Evolutionary conservation across 2,888 invertebrate species (phyloP).

Genomic region (Anthophora plumipes): DNA sequence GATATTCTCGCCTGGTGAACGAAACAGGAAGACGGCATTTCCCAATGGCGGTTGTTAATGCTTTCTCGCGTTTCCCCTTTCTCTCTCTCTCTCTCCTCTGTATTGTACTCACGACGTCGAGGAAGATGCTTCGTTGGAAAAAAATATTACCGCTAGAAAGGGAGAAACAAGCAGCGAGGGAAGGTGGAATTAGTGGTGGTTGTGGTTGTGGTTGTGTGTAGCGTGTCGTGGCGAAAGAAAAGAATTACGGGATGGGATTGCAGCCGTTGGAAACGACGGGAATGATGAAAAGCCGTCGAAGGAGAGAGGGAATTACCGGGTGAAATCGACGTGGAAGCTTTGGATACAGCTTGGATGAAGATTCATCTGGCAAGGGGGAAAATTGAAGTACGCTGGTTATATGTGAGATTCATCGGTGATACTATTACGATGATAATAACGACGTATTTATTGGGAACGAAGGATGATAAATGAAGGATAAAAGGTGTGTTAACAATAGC

Average conservation of each 20-base stretch:
- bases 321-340: constrained; percentile 10
- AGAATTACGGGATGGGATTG: constrained; percentile 27
- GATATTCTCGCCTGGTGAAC: constrained; percentile 2
- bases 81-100: neutral
- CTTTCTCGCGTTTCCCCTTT: constrained; percentile 7
- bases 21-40: constrained; percentile 16
- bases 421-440: no score
- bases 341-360: neutral
- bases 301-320: neutral
- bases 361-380: neutral
- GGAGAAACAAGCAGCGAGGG: constrained; percentile 6
- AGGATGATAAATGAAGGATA: no score
- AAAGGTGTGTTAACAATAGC: no score
- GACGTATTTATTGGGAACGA: no score
- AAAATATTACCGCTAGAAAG: neutral
- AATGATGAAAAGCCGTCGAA: constrained; percentile 27
- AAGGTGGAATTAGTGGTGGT: neutral
- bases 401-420: neutral
- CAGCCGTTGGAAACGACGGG: constrained; percentile 12
- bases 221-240: constrained; percentile 12
- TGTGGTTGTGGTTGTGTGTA: neutral
- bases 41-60: constrained; percentile 21
- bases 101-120: constrained; percentile 8
- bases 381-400: neutral
- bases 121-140: constrained; percentile 18